Evolutionary conservation across 2,113 vertebrate genomes (phyloP).

Genomic region (Formicarius rufipectus): DNA sequence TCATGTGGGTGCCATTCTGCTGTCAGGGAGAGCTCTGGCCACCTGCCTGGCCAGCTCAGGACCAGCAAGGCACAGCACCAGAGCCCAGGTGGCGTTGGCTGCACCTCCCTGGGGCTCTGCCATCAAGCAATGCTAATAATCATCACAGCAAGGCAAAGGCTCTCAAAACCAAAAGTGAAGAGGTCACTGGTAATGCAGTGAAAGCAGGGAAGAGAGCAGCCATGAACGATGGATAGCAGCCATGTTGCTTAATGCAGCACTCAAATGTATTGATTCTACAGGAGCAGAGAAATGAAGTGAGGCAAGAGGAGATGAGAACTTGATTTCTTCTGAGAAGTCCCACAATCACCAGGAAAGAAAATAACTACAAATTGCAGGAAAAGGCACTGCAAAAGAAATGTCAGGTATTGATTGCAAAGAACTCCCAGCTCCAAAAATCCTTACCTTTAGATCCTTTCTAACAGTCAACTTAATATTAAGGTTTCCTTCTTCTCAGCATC

Average conservation of each 20-base stretch:
- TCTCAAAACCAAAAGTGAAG: background rate
- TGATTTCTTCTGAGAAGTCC: background rate
- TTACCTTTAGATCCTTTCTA: background rate
- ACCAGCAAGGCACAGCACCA: rapidly evolving
- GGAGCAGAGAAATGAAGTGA: background rate
- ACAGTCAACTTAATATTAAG: background rate
- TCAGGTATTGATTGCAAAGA: background rate
- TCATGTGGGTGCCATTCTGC: background rate
- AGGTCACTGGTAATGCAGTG: background rate
- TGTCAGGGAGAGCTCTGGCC: background rate
- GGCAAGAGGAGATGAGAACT: background rate
- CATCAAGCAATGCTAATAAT: background rate
- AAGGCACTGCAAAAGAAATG: background rate
- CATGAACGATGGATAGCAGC: background rate
- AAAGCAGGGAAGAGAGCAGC: background rate
- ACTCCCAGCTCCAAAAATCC: background rate
- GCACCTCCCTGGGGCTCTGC: rapidly evolving
- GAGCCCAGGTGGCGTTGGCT: rapidly evolving
- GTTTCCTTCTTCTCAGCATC: background rate
- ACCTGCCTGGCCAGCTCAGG: background rate
- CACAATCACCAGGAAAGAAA: background rate
- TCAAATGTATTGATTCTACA: background rate
- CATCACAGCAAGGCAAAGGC: background rate
- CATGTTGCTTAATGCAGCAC: background rate
- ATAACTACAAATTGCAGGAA: background rate